A percentile compares a stretch with the other conserved stretches of the same genome.
These are phyloP conservation scores for Chitala chitala DNA, from an alignment of 2,113 vertebrate species.

Conservation along the genomic window DNA sequence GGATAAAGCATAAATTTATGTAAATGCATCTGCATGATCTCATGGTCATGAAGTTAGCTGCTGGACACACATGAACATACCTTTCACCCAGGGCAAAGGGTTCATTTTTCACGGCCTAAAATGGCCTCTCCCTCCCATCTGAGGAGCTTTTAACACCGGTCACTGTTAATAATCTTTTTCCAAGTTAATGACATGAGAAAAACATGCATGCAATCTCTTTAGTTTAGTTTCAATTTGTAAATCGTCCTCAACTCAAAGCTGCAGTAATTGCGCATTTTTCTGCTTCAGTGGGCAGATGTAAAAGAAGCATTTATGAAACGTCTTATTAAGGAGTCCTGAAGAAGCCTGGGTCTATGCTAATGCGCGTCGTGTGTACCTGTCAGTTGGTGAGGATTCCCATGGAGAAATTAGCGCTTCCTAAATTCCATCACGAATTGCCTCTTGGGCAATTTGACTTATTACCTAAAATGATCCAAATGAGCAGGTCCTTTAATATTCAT, in stretches of 20 bases:
- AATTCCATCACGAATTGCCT: background rate
- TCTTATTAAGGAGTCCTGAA: background rate
- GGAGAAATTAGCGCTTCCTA: background rate
- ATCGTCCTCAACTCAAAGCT: background rate
- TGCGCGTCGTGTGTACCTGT: background rate
- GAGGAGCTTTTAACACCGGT: background rate
- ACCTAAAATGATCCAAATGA: conserved; percentile 7
- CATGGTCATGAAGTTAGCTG: background rate
- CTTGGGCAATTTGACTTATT: background rate
- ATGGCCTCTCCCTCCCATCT: background rate
- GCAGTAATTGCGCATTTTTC: conserved; percentile 20
- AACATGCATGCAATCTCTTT: background rate
- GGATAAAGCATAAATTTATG: background rate
- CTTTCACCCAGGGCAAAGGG: background rate
- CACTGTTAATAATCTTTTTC: conserved; percentile 7
- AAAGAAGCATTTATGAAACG: conserved; percentile 2
- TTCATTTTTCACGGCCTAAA: background rate
- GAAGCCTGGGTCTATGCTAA: background rate
- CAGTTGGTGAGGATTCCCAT: background rate
- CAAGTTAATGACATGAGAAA: conserved; percentile 12
- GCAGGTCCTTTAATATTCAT: background rate
- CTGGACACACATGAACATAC: no score
- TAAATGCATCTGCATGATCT: background rate
- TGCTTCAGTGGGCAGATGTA: conserved; percentile 18
- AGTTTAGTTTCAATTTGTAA: conserved; percentile 9